Evolutionary conservation across 2,113 vertebrate species (phyloP), one percentile per base, ranked within the genome.

Genomic region (Mobula birostris): DNA sequence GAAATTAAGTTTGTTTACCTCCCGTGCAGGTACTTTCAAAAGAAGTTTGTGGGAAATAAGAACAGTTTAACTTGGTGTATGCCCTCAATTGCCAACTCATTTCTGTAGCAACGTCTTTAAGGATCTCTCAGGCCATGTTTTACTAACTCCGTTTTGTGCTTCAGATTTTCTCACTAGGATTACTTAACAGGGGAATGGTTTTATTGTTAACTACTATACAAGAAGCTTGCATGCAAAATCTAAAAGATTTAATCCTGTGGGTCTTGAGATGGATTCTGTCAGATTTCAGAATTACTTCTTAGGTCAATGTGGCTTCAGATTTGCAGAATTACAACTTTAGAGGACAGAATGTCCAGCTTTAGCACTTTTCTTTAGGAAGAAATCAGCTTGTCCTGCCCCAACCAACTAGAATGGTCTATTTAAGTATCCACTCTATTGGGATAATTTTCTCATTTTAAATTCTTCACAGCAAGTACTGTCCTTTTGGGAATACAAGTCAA

Each of bases 261-360:
- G 36, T 72, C 72, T 74, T 92, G 90, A 92, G 40, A 92, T 19
- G 21, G 90, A 48, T 74, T 7, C 32, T 27, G 32, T 32, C 1
- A 32, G 90, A 91, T 91, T 91, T 68, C 88, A 91, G 88, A n/a
- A 48, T 72, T 72, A 92, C 21, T 72, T 72, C 36, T 7, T 48
- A 19, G 21, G 68, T 40, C 68, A 72, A 66, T 14, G 36, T 40
- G 19, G 32, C 66, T 70, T 91, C 19, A 4, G 36, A 70, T 91
- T 17, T 11, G 63, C 32, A 91, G 63, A 19, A 40, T 32, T 40
- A 91, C 63, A n/a, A 63, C 8, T 36, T 17, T 24, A 48, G 0
- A 70, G 66, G 17, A 19, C 66, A 92, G 17, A 12, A 32, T 1
- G 7, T 66, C 19, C 68, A 70, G 36, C 88, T 21, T 91, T 24